These are phyloP conservation scores for Spodoptera littoralis DNA, from an alignment of 2,888 invertebrate genomes.

Conservation along the genomic window DNA sequence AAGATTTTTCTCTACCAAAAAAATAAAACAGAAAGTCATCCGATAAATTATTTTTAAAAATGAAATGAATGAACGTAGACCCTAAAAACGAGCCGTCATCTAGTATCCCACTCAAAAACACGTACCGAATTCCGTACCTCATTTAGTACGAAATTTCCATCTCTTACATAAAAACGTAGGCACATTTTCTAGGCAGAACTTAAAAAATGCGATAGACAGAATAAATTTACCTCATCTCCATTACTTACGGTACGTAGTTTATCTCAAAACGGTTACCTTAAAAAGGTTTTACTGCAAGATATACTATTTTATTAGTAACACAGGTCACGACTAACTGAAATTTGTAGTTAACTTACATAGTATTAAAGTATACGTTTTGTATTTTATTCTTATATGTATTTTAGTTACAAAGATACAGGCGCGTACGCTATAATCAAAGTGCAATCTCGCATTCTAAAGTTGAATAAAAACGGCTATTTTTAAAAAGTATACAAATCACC, in stretches of 20 bases:
- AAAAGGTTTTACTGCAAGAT: slow-evolving; percentile 48
- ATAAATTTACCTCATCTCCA: slow-evolving; percentile 56
- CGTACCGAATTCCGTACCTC: slow-evolving; percentile 30
- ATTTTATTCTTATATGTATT: slow-evolving; percentile 45
- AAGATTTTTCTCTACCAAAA: too few species aligned
- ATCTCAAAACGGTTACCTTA: slow-evolving; percentile 52
- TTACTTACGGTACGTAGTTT: slow-evolving; percentile 53
- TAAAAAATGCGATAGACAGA: slow-evolving; percentile 46
- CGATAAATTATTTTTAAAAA: slow-evolving; percentile 11
- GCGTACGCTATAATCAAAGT: slow-evolving; percentile 6
- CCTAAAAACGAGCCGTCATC: slow-evolving; percentile 21
- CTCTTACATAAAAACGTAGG: slow-evolving; percentile 45
- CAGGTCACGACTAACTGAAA: slow-evolving; percentile 50
- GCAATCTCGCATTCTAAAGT: neutral
- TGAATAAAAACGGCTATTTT: too few species aligned
- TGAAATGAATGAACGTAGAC: slow-evolving; percentile 12
- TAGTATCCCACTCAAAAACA: slow-evolving; percentile 35
- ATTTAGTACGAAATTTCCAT: slow-evolving; percentile 45
- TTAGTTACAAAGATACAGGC: slow-evolving; percentile 19
- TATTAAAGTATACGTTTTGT: slow-evolving; percentile 16
- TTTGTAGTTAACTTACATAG: slow-evolving; percentile 40
- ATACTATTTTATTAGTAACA: slow-evolving; percentile 46
- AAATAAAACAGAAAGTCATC: neutral
- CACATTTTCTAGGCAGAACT: slow-evolving; percentile 45
- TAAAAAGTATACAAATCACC: too few species aligned